phyloP scores from a whole-genome alignment of 2,113 vertebrate genomes.

The Mugil cephalus region DNA sequence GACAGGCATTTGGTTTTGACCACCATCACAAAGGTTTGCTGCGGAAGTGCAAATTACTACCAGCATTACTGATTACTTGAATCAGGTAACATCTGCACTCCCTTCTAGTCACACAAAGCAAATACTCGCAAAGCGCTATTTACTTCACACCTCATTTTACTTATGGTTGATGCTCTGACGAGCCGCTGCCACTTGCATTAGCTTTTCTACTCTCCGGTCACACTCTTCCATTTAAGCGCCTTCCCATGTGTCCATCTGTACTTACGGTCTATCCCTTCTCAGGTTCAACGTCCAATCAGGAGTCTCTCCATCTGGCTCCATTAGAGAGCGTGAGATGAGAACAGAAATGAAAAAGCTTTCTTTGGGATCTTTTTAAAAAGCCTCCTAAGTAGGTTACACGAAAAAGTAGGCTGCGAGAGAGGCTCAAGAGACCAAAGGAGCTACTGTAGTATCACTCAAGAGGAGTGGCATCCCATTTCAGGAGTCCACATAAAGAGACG shows the following conservation, averaged over 20 bases:
- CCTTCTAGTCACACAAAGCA: background rate
- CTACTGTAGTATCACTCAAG: constrained; percentile 71
- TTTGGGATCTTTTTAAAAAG: constrained; percentile 83
- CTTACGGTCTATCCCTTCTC: constrained; percentile 45
- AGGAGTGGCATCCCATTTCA: constrained; percentile 80
- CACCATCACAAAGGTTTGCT: background rate
- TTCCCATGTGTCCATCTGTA: constrained; percentile 25
- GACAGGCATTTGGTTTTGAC: background rate
- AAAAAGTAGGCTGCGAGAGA: constrained; percentile 83
- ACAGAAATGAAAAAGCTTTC: constrained; percentile 78
- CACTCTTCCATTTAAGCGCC: background rate
- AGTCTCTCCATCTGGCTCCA: constrained; percentile 56
- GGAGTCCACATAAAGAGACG: constrained; percentile 56
- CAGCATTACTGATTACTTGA: background rate
- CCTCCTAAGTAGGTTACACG: constrained; percentile 84
- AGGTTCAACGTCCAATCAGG: constrained; percentile 54
- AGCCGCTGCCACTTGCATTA: background rate
- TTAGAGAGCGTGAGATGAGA: constrained; percentile 66
- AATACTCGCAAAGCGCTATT: constrained; percentile 12
- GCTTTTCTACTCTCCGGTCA: constrained; percentile 4
- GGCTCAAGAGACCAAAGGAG: constrained; percentile 78
- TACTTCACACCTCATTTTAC: constrained; percentile 7
- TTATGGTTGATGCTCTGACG: background rate
- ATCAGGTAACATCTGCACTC: constrained; percentile 10
- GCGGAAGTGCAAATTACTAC: background rate